Evolutionary conservation across 2,113 vertebrate species (phyloP), one percentile per base, ranked within the genome.

Genomic region (Spheniscus mendiculus): DNA sequence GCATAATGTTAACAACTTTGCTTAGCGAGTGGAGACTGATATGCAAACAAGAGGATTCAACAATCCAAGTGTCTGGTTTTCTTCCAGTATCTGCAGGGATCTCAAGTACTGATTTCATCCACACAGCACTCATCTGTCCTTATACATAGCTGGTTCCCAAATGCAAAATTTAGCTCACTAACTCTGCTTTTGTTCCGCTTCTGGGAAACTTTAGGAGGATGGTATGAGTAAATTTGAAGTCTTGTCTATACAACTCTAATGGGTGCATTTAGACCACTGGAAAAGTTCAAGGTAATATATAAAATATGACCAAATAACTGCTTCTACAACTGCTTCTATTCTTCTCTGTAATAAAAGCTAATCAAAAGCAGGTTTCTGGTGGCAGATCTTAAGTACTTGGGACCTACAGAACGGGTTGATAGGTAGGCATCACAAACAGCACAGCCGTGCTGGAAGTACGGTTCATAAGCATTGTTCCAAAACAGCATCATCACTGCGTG

Each of bases 401-500:
- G 71, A 56, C 8, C 53, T 56, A 34, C 26, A 55, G n/a, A 44
- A 29, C n/a, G 26, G 29, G 47, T 12, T 44, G 59, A 50, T 1
- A 85, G 47, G 76, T 5, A 45, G 55, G 32, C 25, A 77, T 6
- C 36, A 23, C 34, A 25, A n/a, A 50, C 47, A 40, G 32, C 71
- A 59, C 59, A 84, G 81, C 49, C 7, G 0, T 11, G 71, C 66
- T 61, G 12, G 2, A 11, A 74, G 36, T 2, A 20, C 53, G 4
- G 5, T 1, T 77, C 34, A 3, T 2, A 32, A 79, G 56, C 52
- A 4, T 6, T 6, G 23, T 6, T 87, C 4, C 78, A 50, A 53
- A 78, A 49, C 1, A 3, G 23, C 80, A 83, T 4, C 1, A 0
- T 5, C 42, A 20, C 44, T 9, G 30, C n/a, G 10, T 0, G 14